These are phyloP conservation scores for Colinus virginianus DNA, from an alignment of 2,113 vertebrate species.

Conservation along the genomic window DNA sequence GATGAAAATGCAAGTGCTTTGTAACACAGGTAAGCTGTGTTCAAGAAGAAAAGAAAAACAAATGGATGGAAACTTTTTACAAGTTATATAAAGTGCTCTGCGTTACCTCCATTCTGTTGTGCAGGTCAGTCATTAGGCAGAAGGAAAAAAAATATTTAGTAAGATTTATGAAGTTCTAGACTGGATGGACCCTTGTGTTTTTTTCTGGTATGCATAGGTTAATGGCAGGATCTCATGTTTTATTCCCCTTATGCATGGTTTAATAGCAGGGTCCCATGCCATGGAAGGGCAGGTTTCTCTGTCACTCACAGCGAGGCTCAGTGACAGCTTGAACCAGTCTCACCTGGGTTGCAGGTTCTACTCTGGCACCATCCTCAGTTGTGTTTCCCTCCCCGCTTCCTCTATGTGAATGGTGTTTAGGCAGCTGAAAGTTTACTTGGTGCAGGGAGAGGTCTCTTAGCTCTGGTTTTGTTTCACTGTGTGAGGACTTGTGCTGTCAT, in stretches of 20 bases:
- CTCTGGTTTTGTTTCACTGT: accelerated
- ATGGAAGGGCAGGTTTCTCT: not conserved
- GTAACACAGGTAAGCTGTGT: not conserved
- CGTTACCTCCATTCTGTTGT: not conserved
- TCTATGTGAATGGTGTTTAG: accelerated
- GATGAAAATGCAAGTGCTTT: not conserved
- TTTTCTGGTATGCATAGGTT: too few species aligned
- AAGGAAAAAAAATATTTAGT: not conserved
- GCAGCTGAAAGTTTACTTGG: not conserved
- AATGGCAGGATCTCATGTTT: too few species aligned
- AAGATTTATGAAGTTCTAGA: not conserved
- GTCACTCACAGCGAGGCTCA: not conserved
- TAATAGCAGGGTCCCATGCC: not conserved
- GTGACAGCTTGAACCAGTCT: not conserved
- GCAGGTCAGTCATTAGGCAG: not conserved
- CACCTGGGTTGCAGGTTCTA: not conserved
- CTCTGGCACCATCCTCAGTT: accelerated
- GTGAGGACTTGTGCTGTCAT: not conserved
- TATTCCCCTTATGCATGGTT: not conserved
- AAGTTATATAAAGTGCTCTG: not conserved
- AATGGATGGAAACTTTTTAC: not conserved
- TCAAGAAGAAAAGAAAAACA: not conserved
- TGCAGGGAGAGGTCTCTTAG: not conserved
- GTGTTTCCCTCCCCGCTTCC: not conserved
- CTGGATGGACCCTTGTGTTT: not conserved